Base-by-base conservation (phyloP, 2,113 vertebrate genomes). In the Setophaga coronata region DNA sequence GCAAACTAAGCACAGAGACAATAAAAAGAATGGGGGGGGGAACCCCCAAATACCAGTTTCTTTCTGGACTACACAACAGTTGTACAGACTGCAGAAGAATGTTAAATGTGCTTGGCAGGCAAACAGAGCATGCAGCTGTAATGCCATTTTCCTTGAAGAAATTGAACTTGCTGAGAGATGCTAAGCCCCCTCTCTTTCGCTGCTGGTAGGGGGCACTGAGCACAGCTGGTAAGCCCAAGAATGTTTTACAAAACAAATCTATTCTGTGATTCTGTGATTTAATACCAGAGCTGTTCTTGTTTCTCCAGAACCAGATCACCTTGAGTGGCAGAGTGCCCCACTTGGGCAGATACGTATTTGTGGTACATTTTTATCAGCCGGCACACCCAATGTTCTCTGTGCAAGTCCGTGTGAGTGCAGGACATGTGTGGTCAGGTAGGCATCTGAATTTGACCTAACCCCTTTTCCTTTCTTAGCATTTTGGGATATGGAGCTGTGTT, bases 341-440 rank as follows among this genome's bases (percentile, higher is more conserved):
- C 34, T 90, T 89, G 3, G 99, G 98, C 92, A 97, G 94, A 48
- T 98, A 99, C 0, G 93, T 99, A 26, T 96, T 99, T 26, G 92
- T 99, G 45, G 92, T 98, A 47, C 99, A 99, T 95, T 99, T 98
- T 93, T 98, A 97, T 86, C 99, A 99, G 89, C 95, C 97, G 2
- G 95, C 96, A 19, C 98, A 99, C 82, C 98, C 97, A 0, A 18
- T 91, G 11, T 99, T 99, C 97, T 97, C 98, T 0, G 98, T 98
- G 7, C 97, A 97, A n/a, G 98, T 99, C 61, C 92, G 3, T 42
- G 97, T 99, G 95, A 86, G 98, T 2, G 97, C 97, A 25, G 98
- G 98, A 21, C 93, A 1, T 13, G 85, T 51, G 11, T 98, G 98
- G 98, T 98, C 96, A 92, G 99, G 99, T 99, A 95, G 98, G 98